Conservation (phyloP, 37 sponge, comb jelly and placozoan species). For the Mnemiopsis leidyi region DNA sequence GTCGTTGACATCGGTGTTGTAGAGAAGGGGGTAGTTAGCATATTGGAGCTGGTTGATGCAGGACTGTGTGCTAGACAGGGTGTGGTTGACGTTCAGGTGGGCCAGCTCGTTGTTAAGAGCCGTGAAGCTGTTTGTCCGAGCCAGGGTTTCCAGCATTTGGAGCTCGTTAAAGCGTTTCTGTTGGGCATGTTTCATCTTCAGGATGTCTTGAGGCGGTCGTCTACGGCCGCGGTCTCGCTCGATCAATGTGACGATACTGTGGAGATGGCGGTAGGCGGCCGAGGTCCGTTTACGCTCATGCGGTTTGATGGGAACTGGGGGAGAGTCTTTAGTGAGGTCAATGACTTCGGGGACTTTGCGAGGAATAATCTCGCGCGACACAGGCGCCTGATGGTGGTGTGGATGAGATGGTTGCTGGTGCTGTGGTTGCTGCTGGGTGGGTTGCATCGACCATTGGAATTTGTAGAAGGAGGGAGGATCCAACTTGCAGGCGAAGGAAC, state of each 20-base stretch:
- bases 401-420: neutral
- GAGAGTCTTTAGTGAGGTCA: constrained; percentile 10
- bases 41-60: neutral
- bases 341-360: constrained; percentile 1
- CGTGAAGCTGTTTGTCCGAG: constrained; percentile 7
- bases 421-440: neutral
- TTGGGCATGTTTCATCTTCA: constrained; percentile 10
- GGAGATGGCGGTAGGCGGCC: neutral
- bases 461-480: constrained; percentile 29
- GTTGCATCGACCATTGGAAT: constrained; percentile 2
- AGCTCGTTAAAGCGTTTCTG: constrained; percentile 11
- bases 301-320: constrained; percentile 33
- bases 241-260: neutral
- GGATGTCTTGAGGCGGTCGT: neutral
- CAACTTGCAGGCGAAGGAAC: constrained; percentile 9
- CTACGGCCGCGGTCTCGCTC: neutral
- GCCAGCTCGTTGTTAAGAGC: constrained; percentile 5
- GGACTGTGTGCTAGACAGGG: neutral
- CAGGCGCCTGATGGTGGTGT: neutral
- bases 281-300: constrained; percentile 9
- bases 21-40: neutral
- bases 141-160: constrained; percentile 1
- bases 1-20: neutral
- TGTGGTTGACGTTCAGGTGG: constrained; percentile 21
- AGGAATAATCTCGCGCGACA: neutral